Evolutionary conservation across 1,140 invertebrate genomes (phyloP), one percentile per base, ranked within the genome.

Genomic region (Agrilus planipennis): DNA sequence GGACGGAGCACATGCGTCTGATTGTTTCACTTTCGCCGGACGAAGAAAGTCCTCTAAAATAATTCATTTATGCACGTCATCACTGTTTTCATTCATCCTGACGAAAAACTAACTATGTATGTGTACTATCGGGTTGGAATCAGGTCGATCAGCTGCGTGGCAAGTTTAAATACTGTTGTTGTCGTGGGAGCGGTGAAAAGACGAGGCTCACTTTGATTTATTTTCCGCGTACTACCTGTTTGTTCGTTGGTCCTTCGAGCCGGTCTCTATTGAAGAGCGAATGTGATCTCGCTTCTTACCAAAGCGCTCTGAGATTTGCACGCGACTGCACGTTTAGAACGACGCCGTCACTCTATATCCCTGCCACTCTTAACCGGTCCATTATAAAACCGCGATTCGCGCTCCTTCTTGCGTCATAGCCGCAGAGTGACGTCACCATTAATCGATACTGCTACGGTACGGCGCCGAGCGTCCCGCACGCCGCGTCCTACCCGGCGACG

Each of bases 301-400:
- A 45, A 34, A 44, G 17, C 45, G 34, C 41, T 39, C 37, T 35
- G 32, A 45, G 46, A 48, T 48, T 45, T 48, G 38, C 46, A 42
- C 50, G 50, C 50, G 52, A 52, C 53, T 52, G 51, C 45, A 41
- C 46, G 40, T 45, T 46, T 39, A 29, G 44, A 41, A 37, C 46
- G 44, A 22, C 46, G 47, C 44, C 54, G 51, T 51, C 49, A 51
- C 49, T 47, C 50, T 57, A 51, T 54, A 57, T 56, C 52, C 54
- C 54, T 56, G 52, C 52, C n/a, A n/a, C n/a, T n/a, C 52, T 49
- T 50, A 54, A 56, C 49, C 46, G 41, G 49, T 45, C 45, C 50
- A 54, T 57, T 57, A 57, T 54, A n/a, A 57, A 53, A 53, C 51
- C 51, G 49, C 45, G 41, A 51, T 53, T 54, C 51, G 50, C 47